A percentile compares a stretch with the other conserved stretches of the same genome.
phyloP scores from a whole-genome alignment of 2,797 vertebrate species.

The Myripristis jacobus region DNA sequence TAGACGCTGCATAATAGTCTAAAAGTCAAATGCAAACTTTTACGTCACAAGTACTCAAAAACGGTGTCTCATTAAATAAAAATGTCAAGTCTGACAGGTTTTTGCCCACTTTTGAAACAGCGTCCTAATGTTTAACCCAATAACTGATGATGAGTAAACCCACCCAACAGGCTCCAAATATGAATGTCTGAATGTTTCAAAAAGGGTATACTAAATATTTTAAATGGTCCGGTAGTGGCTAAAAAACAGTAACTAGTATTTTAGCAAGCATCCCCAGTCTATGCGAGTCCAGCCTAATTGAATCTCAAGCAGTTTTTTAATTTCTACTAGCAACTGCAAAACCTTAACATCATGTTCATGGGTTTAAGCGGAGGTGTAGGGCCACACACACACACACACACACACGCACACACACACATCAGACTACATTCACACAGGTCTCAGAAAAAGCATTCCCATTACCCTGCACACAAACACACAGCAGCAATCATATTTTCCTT shows the following conservation, averaged over 20 bases:
- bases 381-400: slow-evolving; percentile 35
- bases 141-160: background rate
- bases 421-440: slow-evolving; percentile 32
- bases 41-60: too few species aligned
- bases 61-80: too few species aligned
- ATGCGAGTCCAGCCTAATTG: slow-evolving; percentile 15
- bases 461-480: slow-evolving; percentile 3
- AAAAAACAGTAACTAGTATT: background rate
- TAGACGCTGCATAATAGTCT: too few species aligned
- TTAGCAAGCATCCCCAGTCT: background rate
- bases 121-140: slow-evolving; percentile 5
- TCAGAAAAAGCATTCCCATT: slow-evolving; percentile 31
- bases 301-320: slow-evolving; percentile 16
- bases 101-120: slow-evolving; percentile 1
- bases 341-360: background rate
- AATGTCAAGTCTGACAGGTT: background rate
- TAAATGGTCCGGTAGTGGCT: background rate
- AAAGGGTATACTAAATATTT: slow-evolving; percentile 24
- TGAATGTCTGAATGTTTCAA: slow-evolving; percentile 17
- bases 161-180: slow-evolving; percentile 9
- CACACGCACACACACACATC: slow-evolving; percentile 35
- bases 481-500: slow-evolving; percentile 27
- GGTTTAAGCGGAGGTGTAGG: slow-evolving; percentile 13
- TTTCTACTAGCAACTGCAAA: background rate
- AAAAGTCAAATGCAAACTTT: too few species aligned